Base-by-base conservation (phyloP, 2,888 invertebrate genomes). In the Teleogryllus oceanicus region DNA sequence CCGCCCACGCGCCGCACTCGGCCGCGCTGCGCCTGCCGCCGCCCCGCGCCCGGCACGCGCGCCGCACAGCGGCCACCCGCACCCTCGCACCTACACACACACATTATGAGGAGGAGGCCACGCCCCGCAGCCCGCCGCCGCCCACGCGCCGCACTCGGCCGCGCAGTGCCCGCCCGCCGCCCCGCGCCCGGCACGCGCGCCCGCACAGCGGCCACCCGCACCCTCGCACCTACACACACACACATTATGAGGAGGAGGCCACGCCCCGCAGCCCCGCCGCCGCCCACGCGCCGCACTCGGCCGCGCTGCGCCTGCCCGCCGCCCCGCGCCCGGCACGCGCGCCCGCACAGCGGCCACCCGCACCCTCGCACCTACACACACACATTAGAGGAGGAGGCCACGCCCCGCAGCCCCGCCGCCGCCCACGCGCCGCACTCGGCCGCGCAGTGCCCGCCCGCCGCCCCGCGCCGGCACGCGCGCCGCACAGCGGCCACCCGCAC, bases 221-320 rank as follows among this genome's bases (percentile, higher is more conserved):
- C 24, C 78, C 79, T 80, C 79, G 78, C 85, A 85, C 81, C 84
- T 80, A 16, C 20, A 2, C 11, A 13, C 62, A 11, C 16, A n/a
- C 62, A n/a, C n/a, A n/a, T n/a, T n/a, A n/a, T n/a, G n/a, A n/a
- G n/a, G n/a, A n/a, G n/a, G n/a, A n/a, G 81, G 90, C 88, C 0
- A 86, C 87, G 75, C 88, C 87, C 84, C 91, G 78, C 92, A 86
- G 49, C 49, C 11, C 50, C 0, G 93, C 88, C 1, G 84, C 84
- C 76, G 85, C 84, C 81, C 85, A 84, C 84, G 77, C 85, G 83
- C 81, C 84, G 74, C 82, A 82, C 77, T 81, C 82, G 13, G 51
- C 80, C 37, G 49, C 37, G 79, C 79, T 83, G 51, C 83, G 82
- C 8, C 83, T 83, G 50, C 82, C 82, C 75, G 82, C 81, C 4